These are phyloP conservation scores for Menura novaehollandiae DNA, from an alignment of 2,113 vertebrate genomes.

Conservation along the genomic window DNA sequence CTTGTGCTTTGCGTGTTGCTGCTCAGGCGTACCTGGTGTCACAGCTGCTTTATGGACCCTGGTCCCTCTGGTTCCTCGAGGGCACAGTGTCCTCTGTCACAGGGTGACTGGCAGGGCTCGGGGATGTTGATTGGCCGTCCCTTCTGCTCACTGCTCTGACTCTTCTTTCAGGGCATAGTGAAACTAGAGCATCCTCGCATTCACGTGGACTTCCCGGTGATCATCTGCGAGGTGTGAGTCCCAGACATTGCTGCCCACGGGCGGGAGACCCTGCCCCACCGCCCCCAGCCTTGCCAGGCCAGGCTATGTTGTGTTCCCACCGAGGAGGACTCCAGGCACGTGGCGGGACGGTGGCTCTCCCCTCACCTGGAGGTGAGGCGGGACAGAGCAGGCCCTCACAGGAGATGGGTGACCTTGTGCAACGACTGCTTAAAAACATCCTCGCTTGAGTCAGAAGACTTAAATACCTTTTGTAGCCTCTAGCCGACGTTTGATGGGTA, in stretches of 20 bases:
- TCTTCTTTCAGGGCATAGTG: conserved; percentile 85
- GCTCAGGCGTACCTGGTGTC: not conserved
- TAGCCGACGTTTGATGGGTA: conserved; percentile 27
- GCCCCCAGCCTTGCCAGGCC: not conserved
- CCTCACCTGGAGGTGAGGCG: not conserved
- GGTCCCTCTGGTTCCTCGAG: not conserved
- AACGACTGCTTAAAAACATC: conserved; percentile 30
- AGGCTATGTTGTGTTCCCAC: not conserved
- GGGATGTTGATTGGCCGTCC: not conserved
- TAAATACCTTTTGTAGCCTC: conserved; percentile 34
- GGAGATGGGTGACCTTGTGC: conserved; percentile 25
- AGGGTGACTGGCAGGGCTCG: not conserved
- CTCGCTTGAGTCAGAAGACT: conserved; percentile 33
- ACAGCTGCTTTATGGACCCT: fast-evolving
- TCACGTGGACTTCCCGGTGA: conserved; percentile 94
- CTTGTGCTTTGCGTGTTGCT: not conserved
- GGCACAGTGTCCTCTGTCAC: fast-evolving
- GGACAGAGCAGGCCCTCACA: not conserved
- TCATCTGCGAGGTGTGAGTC: conserved; percentile 92
- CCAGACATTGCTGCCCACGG: not conserved
- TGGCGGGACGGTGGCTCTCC: not conserved
- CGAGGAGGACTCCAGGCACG: not conserved
- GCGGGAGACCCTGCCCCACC: not conserved
- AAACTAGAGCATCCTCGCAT: conserved; percentile 92
- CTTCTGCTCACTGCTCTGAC: not conserved